A percentile compares a stretch with the other conserved stretches of the same genome.
These are phyloP conservation scores for Hedychridium roseum DNA, from an alignment of 2,888 invertebrate genomes.

Conservation along the genomic window DNA sequence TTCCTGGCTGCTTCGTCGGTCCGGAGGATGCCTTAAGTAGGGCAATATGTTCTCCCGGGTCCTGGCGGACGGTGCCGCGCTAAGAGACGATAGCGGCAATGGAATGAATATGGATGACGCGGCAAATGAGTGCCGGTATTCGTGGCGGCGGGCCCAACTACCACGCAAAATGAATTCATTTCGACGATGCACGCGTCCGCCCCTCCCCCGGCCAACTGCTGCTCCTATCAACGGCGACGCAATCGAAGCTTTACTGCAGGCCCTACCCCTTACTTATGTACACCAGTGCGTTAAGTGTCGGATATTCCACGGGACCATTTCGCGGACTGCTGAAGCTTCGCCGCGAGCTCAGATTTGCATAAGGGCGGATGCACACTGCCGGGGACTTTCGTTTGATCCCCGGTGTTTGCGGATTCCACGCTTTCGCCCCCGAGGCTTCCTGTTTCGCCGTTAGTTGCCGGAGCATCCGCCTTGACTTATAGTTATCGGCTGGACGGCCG, in stretches of 20 bases:
- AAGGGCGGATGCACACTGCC: slow-evolving; percentile 1
- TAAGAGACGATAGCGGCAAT: slow-evolving; percentile 43
- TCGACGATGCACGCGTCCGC: slow-evolving; percentile 29
- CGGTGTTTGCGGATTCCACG: slow-evolving; percentile 36
- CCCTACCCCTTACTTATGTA: slow-evolving; percentile 33
- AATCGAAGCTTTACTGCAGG: neutral
- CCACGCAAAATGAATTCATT: slow-evolving; percentile 45
- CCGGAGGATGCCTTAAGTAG: slow-evolving; percentile 33
- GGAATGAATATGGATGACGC: slow-evolving; percentile 51
- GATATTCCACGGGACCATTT: slow-evolving; percentile 22
- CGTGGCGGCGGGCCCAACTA: slow-evolving; percentile 32
- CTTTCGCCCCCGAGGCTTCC: slow-evolving; percentile 24
- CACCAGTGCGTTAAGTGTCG: slow-evolving; percentile 21
- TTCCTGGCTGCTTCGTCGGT: slow-evolving; percentile 2
- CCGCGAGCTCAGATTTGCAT: slow-evolving; percentile 14
- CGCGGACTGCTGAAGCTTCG: slow-evolving; percentile 6
- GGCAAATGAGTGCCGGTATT: slow-evolving; percentile 37
- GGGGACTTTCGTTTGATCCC: slow-evolving; percentile 38
- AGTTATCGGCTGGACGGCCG: no score
- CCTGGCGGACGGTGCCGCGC: slow-evolving; percentile 23
- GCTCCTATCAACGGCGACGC: neutral
- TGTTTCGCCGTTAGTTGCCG: no score
- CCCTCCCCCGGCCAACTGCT: slow-evolving; percentile 7
- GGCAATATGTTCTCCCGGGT: slow-evolving; percentile 26
- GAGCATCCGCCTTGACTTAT: no score